Base-by-base conservation (phyloP, 2,113 vertebrate genomes). In the Podiceps cristatus region DNA sequence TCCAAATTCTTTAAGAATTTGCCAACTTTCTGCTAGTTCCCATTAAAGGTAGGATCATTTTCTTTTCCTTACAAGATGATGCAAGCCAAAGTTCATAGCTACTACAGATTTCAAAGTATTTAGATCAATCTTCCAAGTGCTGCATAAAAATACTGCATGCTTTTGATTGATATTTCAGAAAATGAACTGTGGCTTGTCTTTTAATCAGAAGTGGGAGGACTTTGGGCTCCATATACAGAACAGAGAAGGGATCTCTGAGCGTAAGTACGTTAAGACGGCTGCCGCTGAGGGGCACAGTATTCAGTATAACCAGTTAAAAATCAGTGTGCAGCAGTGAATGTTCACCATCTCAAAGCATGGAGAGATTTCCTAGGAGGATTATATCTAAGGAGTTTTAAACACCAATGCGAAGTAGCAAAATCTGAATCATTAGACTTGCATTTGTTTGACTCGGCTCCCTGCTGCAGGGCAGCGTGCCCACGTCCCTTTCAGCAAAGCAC, bases 331-430 rank as follows among this genome's bases (percentile, higher is more conserved):
- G 91, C 80, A 50, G 84, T 13, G 4, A 95, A 44, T 18, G 80
- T 31, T 94, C 20, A 1, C 88, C 77, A 78, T 79, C 89, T 47
- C 80, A 40, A 66, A 96, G 94, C 94, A 91, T 3, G 81, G 78
- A 89, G 86, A 95, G 91, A 95, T 96, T 97, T 97, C 81, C 84
- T 94, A 79, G 91, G 77, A 83, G 96, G 97, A 97, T 97, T 97
- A 97, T 47, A 92, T 79, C 84, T 97, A 97, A 97, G 96, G 89
- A 96, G 93, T 96, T 97, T 96, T 96, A 94, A 97, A 96, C 91
- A 91, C 77, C 69, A 81, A 96, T 95, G 94, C 81, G 94, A 91
- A 97, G 73, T 29, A 94, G 69, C 94, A 94, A 96, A 97, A 94
- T 97, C 96, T 96, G 87, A 96, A 94, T 94, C 97, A 97, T 96